These are phyloP conservation scores for Lasioglossum calceatum DNA, from an alignment of 2,888 invertebrate genomes.

Conservation along the genomic window DNA sequence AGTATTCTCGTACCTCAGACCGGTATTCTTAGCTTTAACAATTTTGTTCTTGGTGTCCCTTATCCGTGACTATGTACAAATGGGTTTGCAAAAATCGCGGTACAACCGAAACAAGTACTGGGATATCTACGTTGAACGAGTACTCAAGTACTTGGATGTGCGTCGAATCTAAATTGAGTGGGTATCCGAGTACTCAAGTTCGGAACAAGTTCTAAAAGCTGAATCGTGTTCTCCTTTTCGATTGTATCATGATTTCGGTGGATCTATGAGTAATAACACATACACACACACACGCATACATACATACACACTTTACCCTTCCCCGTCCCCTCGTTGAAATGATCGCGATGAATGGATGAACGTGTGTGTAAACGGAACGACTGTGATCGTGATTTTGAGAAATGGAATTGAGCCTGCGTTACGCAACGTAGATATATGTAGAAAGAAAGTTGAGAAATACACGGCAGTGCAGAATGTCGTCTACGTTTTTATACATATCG, in stretches of 20 bases:
- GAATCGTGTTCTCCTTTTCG: slow-evolving; percentile 2
- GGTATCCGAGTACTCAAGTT: neutral
- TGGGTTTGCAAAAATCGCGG: neutral
- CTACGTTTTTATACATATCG: slow-evolving; percentile 35
- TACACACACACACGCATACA: neutral
- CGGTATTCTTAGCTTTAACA: slow-evolving; percentile 58
- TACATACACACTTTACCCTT: too few species aligned
- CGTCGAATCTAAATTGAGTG: neutral
- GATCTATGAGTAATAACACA: neutral
- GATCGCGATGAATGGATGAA: neutral
- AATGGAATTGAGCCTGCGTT: slow-evolving; percentile 2
- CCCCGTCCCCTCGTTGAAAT: neutral
- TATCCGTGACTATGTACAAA: neutral
- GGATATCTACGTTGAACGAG: neutral
- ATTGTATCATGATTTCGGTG: neutral
- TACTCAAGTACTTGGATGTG: neutral
- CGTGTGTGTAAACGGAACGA: neutral
- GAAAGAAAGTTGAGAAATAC: slow-evolving; percentile 57
- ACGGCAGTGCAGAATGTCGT: slow-evolving; percentile 57
- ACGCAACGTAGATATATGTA: slow-evolving; percentile 3
- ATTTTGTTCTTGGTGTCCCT: neutral
- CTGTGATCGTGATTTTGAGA: neutral
- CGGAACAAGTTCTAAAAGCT: neutral
- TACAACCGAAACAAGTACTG: neutral
- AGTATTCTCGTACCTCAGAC: slow-evolving; percentile 57